Base-by-base conservation (phyloP, 2,888 invertebrate species). In the Camptogramma bilineatum region DNA sequence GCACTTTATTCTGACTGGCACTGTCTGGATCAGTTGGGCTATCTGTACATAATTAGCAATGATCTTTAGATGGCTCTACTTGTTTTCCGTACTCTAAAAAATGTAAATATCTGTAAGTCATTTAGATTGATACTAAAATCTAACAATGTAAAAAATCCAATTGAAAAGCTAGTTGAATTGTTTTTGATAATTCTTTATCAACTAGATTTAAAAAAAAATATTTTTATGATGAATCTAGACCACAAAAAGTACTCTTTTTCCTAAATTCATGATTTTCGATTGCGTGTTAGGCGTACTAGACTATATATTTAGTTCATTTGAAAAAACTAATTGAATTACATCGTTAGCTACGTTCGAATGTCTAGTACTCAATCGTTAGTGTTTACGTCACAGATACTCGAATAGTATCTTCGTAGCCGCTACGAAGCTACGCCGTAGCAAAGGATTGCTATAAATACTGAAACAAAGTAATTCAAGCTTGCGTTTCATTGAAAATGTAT, bases 361-460 rank as follows among this genome's bases (percentile, higher is more conserved):
- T 44, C 44, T 44, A 44, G 44, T 44, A 8, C 44, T 44, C 17
- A 16, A 3, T 16, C 34, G 46, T 52, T 64, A 65, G 65, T 65
- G 24, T 48, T 65, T 62, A 57, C 50, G 53, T 46, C 62, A 66
- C 62, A 62, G 65, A 51, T 52, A 39, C 54, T n/a, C 5, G 3
- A 44, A 66, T 46, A 62, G 62, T 58, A 19, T 16, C 1, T 13
- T 4, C 59, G 59, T 60, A 48, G 24, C 55, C 53, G 58, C 65
- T 62, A 66, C 62, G 61, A 16, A 10, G 66, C 66, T 66, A 66
- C 66, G 66, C 48, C 60, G 60, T 65, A 61, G 65, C 65, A 46
- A 62, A 46, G 24, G 24, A 57, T 31, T 54, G 31, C 56, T 44
- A 16, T 44, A 16, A 44, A 44, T 7, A 44, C 17, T 13, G 48